Base-by-base conservation (phyloP, 2,888 invertebrate species). In the Stomorhina lunata region DNA sequence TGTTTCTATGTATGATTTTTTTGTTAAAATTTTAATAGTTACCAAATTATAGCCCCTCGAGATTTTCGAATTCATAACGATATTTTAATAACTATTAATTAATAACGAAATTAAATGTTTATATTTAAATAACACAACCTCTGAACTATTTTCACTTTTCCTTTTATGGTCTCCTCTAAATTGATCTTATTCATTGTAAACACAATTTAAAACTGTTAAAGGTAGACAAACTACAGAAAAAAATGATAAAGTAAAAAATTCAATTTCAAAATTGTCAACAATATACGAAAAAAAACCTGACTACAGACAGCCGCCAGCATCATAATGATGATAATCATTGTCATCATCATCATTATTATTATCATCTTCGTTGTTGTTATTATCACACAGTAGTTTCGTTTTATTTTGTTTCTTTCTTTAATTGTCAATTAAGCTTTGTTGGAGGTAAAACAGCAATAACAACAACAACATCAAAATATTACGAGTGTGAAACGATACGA, bases 381-480 rank as follows among this genome's bases (percentile, higher is more conserved):
- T 37, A 61, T 65, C 48, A 48, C n/a, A 65, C 55, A 12, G 25
- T 37, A 48, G 27, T 68, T 73, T 66, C 25, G 48, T 73, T 73
- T 59, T 40, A 66, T 50, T 73, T 59, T 43, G 22, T 65, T 68
- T 72, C 68, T 77, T 78, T 29, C 32, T 66, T 43, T 69, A 73
- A 73, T 77, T 77, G 77, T 57, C 81, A 81, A 69, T 78, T 81
- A 81, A 81, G 73, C 78, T 78, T 78, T 81, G 81, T 69, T 81
- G 81, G 78, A 78, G 81, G 78, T 69, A 81, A 55, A 78, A 68
- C n/a, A 71, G 27, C 4, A 63, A 40, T 6, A 63, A 63, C 45
- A 65, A 48, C 25, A 53, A 63, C 43, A 45, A 55, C 15, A 29
- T 17, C n/a, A n/a, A 48, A 43, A 75, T 25, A 27, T 40, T 37